A percentile compares a stretch with the other conserved stretches of the same genome.
Evolutionary conservation across 2,797 vertebrate genomes (phyloP).

Genomic region (Bradypus variegatus): DNA sequence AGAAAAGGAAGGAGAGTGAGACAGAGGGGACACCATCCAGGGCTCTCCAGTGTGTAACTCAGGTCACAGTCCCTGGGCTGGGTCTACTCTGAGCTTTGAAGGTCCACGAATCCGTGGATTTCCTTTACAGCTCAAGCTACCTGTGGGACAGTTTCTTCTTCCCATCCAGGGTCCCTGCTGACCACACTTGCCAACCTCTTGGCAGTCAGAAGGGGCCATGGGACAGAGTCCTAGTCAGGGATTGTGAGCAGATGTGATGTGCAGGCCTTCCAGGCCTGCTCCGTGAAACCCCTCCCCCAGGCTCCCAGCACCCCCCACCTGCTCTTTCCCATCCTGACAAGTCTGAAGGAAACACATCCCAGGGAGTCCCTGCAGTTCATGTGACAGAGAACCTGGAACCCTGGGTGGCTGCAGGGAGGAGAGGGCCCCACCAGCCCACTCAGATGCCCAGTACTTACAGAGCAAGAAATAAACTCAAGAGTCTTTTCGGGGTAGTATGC

Average conservation of each 20-base stretch:
- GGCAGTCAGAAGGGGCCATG: neutral
- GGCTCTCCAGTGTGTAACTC: accelerated
- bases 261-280: neutral
- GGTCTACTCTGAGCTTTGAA: neutral
- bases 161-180: neutral
- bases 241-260: neutral
- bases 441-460: too few relatives aligned
- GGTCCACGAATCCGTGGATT: too few relatives aligned
- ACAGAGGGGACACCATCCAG: too few relatives aligned
- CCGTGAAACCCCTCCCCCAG: too few relatives aligned
- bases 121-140: neutral
- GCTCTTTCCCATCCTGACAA: neutral
- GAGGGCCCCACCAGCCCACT: neutral
- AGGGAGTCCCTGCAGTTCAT: neutral
- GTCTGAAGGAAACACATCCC: neutral
- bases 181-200: accelerated
- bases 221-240: too few relatives aligned
- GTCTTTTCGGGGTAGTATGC: neutral
- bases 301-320: neutral
- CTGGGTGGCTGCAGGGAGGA: too few relatives aligned
- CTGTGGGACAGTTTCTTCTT: neutral
- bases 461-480: neutral
- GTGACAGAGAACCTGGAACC: neutral
- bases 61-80: neutral
- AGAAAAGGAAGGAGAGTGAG: neutral